Evolutionary conservation across 2,113 vertebrate species (phyloP).

Genomic region (Caloenas nicobarica): DNA sequence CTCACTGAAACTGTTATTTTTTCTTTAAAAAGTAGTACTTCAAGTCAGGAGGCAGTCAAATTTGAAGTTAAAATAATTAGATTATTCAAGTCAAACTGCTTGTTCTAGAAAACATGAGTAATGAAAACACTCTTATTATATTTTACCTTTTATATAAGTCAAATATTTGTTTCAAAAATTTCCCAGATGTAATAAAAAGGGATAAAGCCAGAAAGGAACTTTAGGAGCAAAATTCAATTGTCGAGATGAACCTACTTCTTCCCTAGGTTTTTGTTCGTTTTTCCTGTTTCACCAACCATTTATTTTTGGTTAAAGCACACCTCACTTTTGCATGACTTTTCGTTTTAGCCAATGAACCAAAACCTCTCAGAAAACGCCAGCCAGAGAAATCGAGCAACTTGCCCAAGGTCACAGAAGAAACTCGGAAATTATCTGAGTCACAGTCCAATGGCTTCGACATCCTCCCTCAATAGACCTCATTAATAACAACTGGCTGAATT

Average conservation of each 20-base stretch:
- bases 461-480: constrained; percentile 22
- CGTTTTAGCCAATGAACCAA: not conserved
- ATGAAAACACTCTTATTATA: not conserved
- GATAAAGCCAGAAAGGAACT: not conserved
- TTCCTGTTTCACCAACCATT: not conserved
- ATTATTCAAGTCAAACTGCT: not conserved
- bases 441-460: constrained; percentile 31
- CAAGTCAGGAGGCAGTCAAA: not conserved
- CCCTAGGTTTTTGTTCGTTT: not conserved
- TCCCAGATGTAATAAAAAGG: not conserved
- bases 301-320: not conserved
- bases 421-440: constrained; percentile 57
- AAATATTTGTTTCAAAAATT: not conserved
- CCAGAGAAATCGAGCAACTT: not conserved
- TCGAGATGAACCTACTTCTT: not conserved
- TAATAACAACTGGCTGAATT: constrained; percentile 47
- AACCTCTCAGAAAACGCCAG: not conserved
- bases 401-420: constrained; percentile 43
- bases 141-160: not conserved
- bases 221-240: not conserved
- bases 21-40: not conserved
- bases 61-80: not conserved
- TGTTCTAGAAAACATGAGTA: not conserved
- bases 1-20: not conserved
- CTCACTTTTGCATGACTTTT: not conserved